Base-by-base conservation (phyloP, 2,797 vertebrate genomes). In the Sitta carolinensis region DNA sequence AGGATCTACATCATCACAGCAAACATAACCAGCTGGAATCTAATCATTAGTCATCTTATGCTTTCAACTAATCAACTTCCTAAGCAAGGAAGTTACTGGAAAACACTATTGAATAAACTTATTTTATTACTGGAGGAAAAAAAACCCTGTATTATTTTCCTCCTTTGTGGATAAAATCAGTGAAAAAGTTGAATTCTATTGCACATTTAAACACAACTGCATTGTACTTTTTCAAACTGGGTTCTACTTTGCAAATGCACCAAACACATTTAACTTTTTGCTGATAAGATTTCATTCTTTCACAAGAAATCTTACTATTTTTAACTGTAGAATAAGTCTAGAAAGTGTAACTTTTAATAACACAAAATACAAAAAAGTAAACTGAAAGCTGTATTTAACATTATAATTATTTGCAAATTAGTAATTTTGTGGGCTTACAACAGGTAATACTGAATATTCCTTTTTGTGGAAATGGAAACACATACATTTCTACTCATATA, bases 381-480 rank as follows among this genome's bases (percentile, higher is more conserved):
- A 81, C 7, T 9, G 43, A 81, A 87, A 93, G 11, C 26, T 50
- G 25, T 26, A 68, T 72, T 75, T 80, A 82, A 73, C 21, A 47
- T 23, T 48, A 16, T 5, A 88, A 54, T 80, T 38, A 66, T 42
- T 70, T 79, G 21, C 15, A 90, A 89, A 40, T 59, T 17, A 63
- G 27, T 34, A 36, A 80, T 67, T 87, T 51, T 80, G 61, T 14
- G 4, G 43, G 34, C n/a, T 67, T 87, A 74, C 84, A 70, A 54
- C 8, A 11, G 30, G 38, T 23, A 89, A 63, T n/a, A 58, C 27
- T n/a, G 81, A 72, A 84, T 50, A 79, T 14, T 52, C 1, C 1
- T 51, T 91, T 85, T 42, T 87, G 48, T 78, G 74, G 73, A 91
- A 95, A 79, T 18, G n/a, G 57, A 89, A 94, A 67, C 21, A 61